phyloP scores from a whole-genome alignment of 2,797 vertebrate genomes.

The Emys orbicularis region DNA sequence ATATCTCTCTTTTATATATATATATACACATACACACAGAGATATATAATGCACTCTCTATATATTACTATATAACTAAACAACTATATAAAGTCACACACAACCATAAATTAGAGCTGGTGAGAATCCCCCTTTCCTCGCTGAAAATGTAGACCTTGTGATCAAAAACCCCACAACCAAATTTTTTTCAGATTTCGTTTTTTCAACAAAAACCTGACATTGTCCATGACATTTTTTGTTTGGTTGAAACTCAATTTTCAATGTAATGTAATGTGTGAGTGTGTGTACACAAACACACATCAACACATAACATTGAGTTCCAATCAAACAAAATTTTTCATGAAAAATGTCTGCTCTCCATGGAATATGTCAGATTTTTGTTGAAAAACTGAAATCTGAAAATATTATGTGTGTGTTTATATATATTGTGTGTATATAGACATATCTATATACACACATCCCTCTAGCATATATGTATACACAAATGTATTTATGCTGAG shows the following conservation, averaged over 20 bases:
- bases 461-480: neutral
- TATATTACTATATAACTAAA: neutral
- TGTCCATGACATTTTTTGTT: neutral
- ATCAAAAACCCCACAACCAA: rapidly evolving
- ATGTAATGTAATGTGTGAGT: too few species aligned
- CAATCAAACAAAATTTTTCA: too few species aligned
- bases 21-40: neutral
- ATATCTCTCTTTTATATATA: rapidly evolving
- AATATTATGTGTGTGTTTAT: too few species aligned
- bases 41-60: neutral
- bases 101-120: neutral
- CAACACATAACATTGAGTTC: neutral
- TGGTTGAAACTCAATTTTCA: neutral
- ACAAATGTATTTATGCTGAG: neutral
- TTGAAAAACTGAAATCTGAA: too few species aligned
- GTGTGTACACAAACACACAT: neutral
- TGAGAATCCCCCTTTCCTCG: neutral
- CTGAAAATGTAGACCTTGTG: neutral
- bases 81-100: neutral
- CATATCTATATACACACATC: rapidly evolving
- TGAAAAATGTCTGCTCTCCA: too few species aligned
- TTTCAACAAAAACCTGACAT: neutral
- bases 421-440: neutral
- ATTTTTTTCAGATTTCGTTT: rapidly evolving
- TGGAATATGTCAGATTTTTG: too few species aligned